Percentiles rank a stretch among this genome's conserved stretches.
These are phyloP conservation scores for Azemiops feae DNA, from an alignment of 2,113 vertebrate genomes.

Conservation along the genomic window DNA sequence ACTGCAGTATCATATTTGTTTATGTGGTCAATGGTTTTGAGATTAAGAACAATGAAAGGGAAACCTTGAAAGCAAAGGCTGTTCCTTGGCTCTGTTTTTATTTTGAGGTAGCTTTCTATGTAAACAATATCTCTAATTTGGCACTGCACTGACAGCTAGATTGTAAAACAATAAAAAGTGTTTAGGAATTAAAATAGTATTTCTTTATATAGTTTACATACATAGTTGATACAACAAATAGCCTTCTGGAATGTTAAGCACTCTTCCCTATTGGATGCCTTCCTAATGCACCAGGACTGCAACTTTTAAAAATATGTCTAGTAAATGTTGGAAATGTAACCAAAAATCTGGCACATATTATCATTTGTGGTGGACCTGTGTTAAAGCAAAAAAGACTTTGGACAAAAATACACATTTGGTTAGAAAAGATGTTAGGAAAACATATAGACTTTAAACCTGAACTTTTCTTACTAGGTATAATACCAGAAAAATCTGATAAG, in stretches of 20 bases:
- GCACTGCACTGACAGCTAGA: neutral
- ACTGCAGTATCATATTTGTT: slow-evolving; percentile 17
- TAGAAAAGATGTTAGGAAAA: no score
- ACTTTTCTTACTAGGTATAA: no score
- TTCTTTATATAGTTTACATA: neutral
- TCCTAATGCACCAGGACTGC: neutral
- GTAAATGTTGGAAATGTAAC: no score
- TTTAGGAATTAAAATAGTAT: neutral
- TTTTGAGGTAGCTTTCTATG: neutral
- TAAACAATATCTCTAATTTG: neutral
- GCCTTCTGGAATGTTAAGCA: neutral
- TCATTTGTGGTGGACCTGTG: no score
- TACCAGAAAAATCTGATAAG: no score
- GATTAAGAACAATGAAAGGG: neutral
- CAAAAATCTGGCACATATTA: no score
- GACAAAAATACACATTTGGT: no score
- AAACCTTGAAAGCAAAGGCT: neutral
- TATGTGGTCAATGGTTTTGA: slow-evolving; percentile 18
- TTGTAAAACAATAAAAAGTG: neutral
- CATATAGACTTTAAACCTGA: no score
- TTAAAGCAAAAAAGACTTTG: no score
- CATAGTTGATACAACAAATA: neutral
- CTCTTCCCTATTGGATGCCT: neutral
- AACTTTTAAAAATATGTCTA: neutral
- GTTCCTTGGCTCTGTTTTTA: neutral